Conservation (phyloP, 2,113 vertebrate genomes). For the Archilochus colubris region DNA sequence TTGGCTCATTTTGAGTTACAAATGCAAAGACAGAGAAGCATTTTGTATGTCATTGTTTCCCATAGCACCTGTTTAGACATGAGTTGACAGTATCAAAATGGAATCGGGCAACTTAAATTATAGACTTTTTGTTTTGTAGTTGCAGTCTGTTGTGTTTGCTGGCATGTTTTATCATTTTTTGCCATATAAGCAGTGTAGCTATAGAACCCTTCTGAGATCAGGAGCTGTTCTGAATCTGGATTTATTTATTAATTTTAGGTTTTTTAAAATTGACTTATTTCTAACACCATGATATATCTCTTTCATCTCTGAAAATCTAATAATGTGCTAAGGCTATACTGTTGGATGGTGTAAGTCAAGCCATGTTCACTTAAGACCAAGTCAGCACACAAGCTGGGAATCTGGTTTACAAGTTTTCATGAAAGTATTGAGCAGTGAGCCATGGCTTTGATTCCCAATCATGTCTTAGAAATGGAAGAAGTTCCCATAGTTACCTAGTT, state of each 20-base stretch:
- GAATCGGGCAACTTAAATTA: neutral
- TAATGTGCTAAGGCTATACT: neutral
- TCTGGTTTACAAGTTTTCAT: neutral
- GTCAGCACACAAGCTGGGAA: neutral
- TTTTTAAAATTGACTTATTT: neutral
- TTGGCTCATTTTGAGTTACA: neutral
- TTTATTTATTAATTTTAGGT: slow-evolving; percentile 13
- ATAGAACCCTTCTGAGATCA: neutral
- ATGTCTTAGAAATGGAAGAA: neutral
- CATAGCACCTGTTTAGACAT: neutral
- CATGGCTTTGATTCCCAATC: neutral
- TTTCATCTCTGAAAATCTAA: neutral
- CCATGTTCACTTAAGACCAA: neutral
- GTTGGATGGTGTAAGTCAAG: neutral
- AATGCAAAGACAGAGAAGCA: neutral
- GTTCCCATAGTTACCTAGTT: neutral
- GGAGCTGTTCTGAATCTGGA: neutral
- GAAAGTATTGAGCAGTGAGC: neutral
- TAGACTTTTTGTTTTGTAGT: neutral
- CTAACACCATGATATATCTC: neutral
- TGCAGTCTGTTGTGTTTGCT: neutral
- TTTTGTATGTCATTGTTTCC: neutral
- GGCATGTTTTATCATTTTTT: neutral
- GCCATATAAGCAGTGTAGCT: neutral
- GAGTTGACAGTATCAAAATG: neutral